A percentile compares a stretch with the other conserved stretches of the same genome.
Evolutionary conservation across 1,140 invertebrate genomes (phyloP).

Genomic region (Psilanteris sp.): DNA sequence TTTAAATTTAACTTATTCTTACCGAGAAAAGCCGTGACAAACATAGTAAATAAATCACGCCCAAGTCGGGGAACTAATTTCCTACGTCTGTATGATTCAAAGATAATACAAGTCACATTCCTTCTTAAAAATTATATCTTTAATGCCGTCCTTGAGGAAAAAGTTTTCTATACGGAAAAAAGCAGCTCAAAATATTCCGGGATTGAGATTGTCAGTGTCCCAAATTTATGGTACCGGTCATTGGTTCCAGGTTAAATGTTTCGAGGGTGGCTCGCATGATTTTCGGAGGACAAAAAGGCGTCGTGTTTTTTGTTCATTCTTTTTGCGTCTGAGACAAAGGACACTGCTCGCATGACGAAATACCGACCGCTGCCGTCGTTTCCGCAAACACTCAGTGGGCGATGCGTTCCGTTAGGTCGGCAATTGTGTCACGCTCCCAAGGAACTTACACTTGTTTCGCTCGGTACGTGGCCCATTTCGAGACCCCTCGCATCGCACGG

Average conservation of each 20-base stretch:
- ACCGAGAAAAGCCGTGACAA: constrained; percentile 6
- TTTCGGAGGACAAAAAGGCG: constrained; percentile 45
- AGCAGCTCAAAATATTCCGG: constrained; percentile 29
- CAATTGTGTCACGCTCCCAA: constrained; percentile 58
- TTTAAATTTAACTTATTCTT: constrained; percentile 28
- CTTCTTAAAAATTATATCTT: constrained; percentile 46
- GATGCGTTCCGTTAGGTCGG: constrained; percentile 65
- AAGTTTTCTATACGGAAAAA: constrained; percentile 43
- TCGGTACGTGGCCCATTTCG: constrained; percentile 50
- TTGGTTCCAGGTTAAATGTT: constrained; percentile 60
- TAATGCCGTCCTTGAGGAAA: constrained; percentile 52
- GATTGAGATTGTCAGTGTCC: constrained; percentile 21
- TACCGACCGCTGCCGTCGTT: constrained; percentile 35
- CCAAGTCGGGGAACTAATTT: constrained; percentile 32
- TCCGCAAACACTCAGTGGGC: constrained; percentile 62
- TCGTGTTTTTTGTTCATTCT: constrained; percentile 46
- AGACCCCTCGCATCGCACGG: constrained; percentile 12
- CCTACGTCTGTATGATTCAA: constrained; percentile 5
- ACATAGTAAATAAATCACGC: constrained; percentile 46
- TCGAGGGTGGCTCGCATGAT: constrained; percentile 38
- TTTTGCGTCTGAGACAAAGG: constrained; percentile 57
- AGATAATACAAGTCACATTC: constrained; percentile 45
- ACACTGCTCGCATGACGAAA: constrained; percentile 59
- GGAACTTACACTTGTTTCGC: constrained; percentile 52
- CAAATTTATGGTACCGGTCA: constrained; percentile 58